phyloP scores from a whole-genome alignment of 2,797 vertebrate species.

The Tragelaphus oryx region DNA sequence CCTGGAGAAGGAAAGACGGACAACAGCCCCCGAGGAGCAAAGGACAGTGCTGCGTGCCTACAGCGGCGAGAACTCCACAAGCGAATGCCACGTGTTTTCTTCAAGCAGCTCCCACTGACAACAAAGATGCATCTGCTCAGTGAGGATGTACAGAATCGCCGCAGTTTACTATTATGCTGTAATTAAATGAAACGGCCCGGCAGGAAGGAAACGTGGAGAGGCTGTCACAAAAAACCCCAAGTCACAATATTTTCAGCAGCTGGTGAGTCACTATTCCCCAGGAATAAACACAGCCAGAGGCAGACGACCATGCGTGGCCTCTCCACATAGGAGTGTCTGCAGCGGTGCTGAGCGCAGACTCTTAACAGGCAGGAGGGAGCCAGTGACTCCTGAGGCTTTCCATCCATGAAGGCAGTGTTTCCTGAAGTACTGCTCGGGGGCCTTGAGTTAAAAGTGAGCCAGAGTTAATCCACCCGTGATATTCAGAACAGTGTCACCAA shows the following conservation, averaged over 20 bases:
- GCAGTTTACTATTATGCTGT: not conserved
- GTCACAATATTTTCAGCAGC: not conserved
- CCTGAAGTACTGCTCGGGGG: not conserved
- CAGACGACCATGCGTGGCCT: not conserved
- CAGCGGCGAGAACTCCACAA: not conserved
- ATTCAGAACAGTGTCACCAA: not conserved
- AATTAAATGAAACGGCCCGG: slow-evolving; percentile 21
- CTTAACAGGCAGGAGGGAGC: not conserved
- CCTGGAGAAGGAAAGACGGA: not conserved
- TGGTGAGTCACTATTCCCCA: slow-evolving; percentile 14
- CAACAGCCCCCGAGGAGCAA: not conserved
- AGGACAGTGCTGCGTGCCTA: not conserved
- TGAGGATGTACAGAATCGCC: not conserved
- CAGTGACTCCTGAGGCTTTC: not conserved
- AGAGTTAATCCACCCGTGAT: not conserved
- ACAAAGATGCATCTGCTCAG: not conserved
- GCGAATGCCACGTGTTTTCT: slow-evolving; percentile 2
- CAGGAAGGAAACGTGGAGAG: not conserved
- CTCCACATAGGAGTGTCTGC: not conserved
- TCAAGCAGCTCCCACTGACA: not conserved
- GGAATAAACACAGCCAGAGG: not conserved
- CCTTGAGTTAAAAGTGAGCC: not conserved
- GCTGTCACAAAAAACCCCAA: not conserved
- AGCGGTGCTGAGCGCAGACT: not conserved
- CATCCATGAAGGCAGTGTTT: not conserved